A percentile compares a stretch with the other conserved stretches of the same genome.
Conservation (phyloP, 1,140 invertebrate genomes). For the Nomia melanderi region DNA sequence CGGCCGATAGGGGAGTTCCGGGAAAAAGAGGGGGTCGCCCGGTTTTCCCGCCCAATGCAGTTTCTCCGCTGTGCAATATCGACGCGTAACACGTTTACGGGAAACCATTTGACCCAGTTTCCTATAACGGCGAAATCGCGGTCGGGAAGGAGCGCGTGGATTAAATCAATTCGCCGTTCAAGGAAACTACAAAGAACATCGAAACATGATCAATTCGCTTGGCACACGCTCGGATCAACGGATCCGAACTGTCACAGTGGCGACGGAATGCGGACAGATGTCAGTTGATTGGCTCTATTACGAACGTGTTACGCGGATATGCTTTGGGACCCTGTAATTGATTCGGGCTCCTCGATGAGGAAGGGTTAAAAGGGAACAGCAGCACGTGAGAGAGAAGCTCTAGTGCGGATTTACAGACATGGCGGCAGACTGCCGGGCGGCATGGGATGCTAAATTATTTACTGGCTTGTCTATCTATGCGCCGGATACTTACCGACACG, state of each 20-base stretch:
- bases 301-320: not conserved
- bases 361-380: constrained; percentile 29
- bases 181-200: not conserved
- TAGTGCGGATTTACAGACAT: constrained; percentile 64
- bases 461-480: constrained; percentile 68
- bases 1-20: too few species aligned
- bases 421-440: constrained; percentile 78
- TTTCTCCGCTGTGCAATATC: not conserved
- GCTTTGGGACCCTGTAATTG: constrained; percentile 43
- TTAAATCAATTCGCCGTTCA: not conserved
- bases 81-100: constrained; percentile 1
- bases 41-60: too few species aligned
- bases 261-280: constrained; percentile 20
- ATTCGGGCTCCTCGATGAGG: constrained; percentile 35
- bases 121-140: not conserved
- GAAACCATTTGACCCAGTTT: constrained; percentile 9
- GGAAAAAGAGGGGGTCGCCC: too few species aligned
- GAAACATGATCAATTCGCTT: not conserved
- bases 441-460: constrained; percentile 77
- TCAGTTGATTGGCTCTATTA: constrained; percentile 50
- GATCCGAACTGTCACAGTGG: not conserved
- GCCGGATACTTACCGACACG: constrained; percentile 63
- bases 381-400: constrained; percentile 5
- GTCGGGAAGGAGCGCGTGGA: not conserved
- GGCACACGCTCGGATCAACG: not conserved